Percentiles rank a stretch among this genome's conserved stretches.
Evolutionary conservation across 2,113 vertebrate genomes (phyloP).

Genomic region (Edolisoma coerulescens): DNA sequence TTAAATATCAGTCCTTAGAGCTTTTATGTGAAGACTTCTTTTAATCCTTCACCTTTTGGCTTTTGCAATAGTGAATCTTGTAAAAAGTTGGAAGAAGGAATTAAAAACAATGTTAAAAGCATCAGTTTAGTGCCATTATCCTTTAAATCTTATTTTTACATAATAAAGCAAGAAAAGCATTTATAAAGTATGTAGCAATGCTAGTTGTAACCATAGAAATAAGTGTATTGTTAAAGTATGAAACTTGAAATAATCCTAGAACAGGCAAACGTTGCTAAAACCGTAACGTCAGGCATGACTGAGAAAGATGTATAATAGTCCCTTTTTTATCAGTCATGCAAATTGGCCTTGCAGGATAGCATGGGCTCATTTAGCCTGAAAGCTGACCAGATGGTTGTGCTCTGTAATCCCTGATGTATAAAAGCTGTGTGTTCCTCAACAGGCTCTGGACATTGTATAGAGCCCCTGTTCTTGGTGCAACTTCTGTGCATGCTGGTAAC

Average conservation of each 20-base stretch:
- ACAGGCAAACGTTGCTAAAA: background rate
- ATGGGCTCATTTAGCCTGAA: conserved; percentile 42
- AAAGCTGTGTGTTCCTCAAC: conserved; percentile 34
- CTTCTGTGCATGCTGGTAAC: conserved; percentile 37
- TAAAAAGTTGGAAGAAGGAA: conserved; percentile 15
- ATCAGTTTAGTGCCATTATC: background rate
- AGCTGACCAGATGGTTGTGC: conserved; percentile 59
- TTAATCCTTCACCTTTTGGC: conserved; percentile 14
- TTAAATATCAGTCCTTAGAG: conserved; percentile 34
- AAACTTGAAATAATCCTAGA: background rate
- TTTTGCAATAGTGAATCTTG: background rate
- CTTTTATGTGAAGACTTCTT: conserved; percentile 33
- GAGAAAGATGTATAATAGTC: background rate
- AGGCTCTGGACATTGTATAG: conserved; percentile 36
- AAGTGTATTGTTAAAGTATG: background rate
- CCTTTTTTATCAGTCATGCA: conserved; percentile 1
- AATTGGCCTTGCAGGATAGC: background rate
- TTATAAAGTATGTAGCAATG: background rate
- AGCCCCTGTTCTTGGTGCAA: conserved; percentile 25
- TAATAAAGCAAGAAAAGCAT: background rate
- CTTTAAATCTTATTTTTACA: background rate
- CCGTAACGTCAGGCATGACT: background rate
- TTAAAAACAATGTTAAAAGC: conserved; percentile 15
- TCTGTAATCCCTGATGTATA: conserved; percentile 43
- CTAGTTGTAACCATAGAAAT: background rate